These are phyloP conservation scores for Limnothrissa miodon DNA, from an alignment of 2,113 vertebrate genomes.

Conservation along the genomic window DNA sequence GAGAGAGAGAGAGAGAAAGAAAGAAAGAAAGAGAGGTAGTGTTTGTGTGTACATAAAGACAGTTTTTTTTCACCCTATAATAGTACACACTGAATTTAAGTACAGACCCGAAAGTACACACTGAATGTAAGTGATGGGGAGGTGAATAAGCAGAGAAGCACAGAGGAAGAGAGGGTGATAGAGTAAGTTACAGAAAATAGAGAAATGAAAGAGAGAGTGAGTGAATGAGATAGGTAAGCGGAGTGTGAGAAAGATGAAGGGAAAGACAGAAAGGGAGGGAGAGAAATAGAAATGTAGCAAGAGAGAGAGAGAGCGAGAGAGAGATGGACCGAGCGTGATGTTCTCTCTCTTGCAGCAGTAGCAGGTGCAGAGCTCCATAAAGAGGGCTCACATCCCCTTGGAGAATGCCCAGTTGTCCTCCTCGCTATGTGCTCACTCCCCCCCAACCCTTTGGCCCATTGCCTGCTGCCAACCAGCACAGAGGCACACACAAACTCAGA, in stretches of 20 bases:
- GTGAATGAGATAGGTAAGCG: no score
- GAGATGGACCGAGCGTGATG: background rate
- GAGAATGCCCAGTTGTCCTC: conserved; percentile 53
- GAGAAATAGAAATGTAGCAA: no score
- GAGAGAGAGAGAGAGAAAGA: background rate
- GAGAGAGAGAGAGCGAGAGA: background rate
- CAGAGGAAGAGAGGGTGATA: conserved; percentile 21
- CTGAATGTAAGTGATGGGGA: background rate
- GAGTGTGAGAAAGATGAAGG: background rate
- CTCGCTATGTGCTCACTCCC: conserved; percentile 21
- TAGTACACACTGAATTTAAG: no score
- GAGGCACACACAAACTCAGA: conserved; percentile 21
- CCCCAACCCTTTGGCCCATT: conserved; percentile 31
- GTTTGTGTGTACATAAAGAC: background rate
- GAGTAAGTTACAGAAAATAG: background rate
- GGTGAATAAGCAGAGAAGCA: conserved; percentile 1
- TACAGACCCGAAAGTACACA: no score
- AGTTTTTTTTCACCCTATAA: no score
- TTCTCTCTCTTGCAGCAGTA: conserved; percentile 24
- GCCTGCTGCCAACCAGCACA: conserved; percentile 40
- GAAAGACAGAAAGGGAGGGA: background rate
- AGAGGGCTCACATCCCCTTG: conserved; percentile 54
- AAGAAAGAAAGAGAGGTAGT: background rate
- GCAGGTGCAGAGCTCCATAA: conserved; percentile 57
- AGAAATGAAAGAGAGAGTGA: background rate